Evolutionary conservation across 1,140 invertebrate species (phyloP), one percentile per base, ranked within the genome.

Genomic region (Meloidogyne hapla): DNA sequence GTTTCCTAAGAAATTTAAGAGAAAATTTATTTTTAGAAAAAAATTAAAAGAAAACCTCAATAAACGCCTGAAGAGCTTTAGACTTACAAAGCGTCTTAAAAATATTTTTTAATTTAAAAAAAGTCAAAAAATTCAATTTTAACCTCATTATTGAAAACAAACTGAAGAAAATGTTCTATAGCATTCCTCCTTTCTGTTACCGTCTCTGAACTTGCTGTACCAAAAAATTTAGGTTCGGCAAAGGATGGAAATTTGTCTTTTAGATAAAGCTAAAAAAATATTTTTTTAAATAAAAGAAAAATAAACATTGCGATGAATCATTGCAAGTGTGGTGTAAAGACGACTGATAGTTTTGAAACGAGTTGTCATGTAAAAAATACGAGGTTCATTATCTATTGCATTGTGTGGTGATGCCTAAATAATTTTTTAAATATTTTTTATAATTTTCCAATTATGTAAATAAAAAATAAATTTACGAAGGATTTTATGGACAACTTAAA

Each of bases 71-170:
- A 40, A 81, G 63, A 4, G 78, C 77, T 61, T 70, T 64, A 0
- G 80, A 42, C 70, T 81, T 81, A 69, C 80, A 81, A 21, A 81
- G 45, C 10, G 84, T 82, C 28, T 83, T n/a, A 67, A 25, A 67
- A 66, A 13, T 18, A n/a, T n/a, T n/a, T 18, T 67, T 67, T 3
- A 40, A 23, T n/a, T 15, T 18, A n/a, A 6, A 25, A 33, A 66
- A 66, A 25, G 1, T 0, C 4, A 67, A 18, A 6, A 21, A 42
- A 25, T n/a, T 6, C 18, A 67, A 67, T n/a, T n/a, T 65, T 26
- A 67, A 82, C 81, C 28, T 83, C 82, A 62, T 77, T 83, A 42
- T 77, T 76, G 10, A 82, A 61, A 38, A 83, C 82, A 77, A 82
- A 82, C 21, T 83, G 79, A 0, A 82, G 18, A 28, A 82, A 83